Evolutionary conservation across 2,888 invertebrate genomes (phyloP), one percentile per base, ranked within the genome.

Genomic region (Rhodophaea formosa): DNA sequence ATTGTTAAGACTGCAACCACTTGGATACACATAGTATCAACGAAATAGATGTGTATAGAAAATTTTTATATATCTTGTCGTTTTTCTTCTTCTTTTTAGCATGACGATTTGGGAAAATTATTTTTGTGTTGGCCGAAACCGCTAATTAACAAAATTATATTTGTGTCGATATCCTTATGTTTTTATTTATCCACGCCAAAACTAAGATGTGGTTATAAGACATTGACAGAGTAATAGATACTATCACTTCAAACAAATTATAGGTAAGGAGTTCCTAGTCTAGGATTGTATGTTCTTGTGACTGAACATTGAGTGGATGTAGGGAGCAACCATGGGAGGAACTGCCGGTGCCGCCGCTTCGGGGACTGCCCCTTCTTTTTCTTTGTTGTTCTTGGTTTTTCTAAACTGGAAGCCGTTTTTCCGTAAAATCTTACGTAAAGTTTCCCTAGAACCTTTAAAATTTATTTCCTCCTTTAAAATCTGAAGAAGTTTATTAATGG

Each of bases 321-420:
- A 89, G 6, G 88, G 86, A 10, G 86, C 73, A 2, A 90, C 86
- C 84, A 89, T 85, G 0, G 84, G 80, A 5, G 88, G 86, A 14
- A 86, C 84, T 1, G 86, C 59, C 0, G 87, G 62, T 1, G 83
- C 76, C 0, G 84, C 66, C 53, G 86, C 85, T 51, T 86, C 84
- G 0, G 77, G 80, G 0, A 66, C 64, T 0, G 79, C 12, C n/a
- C 39, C 74, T 54, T 89, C 89, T 53, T 90, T 90, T 8, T 89
- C 90, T 61, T 90, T 90, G 58, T 78, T 85, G 61, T 87, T 87
- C 69, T 89, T 90, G 8, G 89, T 84, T 74, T 90, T 90, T 39
- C 90, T 80, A 64, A 90, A 90, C 58, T 90, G 90, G 59, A 90
- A 89, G 5, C 90, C 90, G 73, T 90, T 88, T 70, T 89, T 90